Percentiles rank a stretch among this genome's conserved stretches.
These are phyloP conservation scores for Monopterus albus DNA, from an alignment of 2,113 vertebrate species.

Conservation along the genomic window DNA sequence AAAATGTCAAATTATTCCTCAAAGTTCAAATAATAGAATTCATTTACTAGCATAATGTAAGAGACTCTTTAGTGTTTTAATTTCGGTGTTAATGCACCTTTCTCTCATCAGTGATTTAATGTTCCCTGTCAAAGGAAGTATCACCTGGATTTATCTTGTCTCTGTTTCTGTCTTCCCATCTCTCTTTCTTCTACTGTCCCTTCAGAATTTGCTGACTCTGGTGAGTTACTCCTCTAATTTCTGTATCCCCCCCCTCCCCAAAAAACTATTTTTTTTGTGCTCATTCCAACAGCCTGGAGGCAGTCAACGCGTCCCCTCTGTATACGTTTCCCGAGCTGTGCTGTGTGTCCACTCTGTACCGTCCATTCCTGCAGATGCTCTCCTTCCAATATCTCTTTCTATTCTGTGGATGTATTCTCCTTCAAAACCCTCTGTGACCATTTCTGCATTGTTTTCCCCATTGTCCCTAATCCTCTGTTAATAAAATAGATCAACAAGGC, in stretches of 20 bases:
- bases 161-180: slow-evolving; percentile 75
- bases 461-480: slow-evolving; percentile 67
- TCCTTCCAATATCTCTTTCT: slow-evolving; percentile 60
- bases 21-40: neutral
- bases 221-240: slow-evolving; percentile 83
- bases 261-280: slow-evolving; percentile 63
- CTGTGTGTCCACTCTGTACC: slow-evolving; percentile 56
- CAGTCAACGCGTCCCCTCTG: slow-evolving; percentile 50
- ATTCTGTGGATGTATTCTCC: slow-evolving; percentile 67
- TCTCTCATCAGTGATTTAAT: slow-evolving; percentile 43
- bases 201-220: slow-evolving; percentile 88
- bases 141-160: slow-evolving; percentile 74
- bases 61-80: neutral
- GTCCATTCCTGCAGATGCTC: slow-evolving; percentile 54
- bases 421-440: slow-evolving; percentile 68
- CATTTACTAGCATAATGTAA: neutral
- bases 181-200: slow-evolving; percentile 75
- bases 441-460: slow-evolving; percentile 66
- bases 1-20: slow-evolving; percentile 5
- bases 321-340: slow-evolving; percentile 60
- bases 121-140: slow-evolving; percentile 44
- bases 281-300: slow-evolving; percentile 67
- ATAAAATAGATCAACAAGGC: too few relatives aligned
- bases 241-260: slow-evolving; percentile 36
- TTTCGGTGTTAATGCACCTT: neutral